Evolutionary conservation across 1,140 invertebrate genomes (phyloP).

Genomic region (Trinorchestia longiramus): DNA sequence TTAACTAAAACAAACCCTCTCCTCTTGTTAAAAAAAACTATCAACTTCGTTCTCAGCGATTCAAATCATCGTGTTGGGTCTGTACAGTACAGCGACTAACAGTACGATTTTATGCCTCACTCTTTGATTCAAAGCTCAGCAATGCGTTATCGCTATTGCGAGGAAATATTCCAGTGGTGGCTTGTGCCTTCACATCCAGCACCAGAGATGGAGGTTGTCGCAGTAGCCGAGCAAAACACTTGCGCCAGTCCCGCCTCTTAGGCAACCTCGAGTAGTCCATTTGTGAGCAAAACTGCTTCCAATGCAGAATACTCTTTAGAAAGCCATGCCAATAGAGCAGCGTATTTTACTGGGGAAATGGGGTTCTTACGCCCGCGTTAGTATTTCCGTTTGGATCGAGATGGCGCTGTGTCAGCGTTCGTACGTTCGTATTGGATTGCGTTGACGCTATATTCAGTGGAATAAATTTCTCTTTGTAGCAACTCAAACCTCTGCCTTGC

Average conservation of each 20-base stretch:
- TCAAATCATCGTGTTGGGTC: neutral
- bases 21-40: neutral
- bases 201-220: neutral
- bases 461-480: constrained; percentile 33
- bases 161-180: neutral
- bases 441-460: neutral
- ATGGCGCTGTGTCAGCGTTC: constrained; percentile 29
- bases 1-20: neutral
- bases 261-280: neutral
- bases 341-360: neutral
- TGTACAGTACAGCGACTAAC: neutral
- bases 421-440: constrained; percentile 11
- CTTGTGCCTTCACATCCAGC: neutral
- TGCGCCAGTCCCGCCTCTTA: neutral
- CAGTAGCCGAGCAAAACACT: neutral
- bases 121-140: neutral
- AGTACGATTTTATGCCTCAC: neutral
- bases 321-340: neutral
- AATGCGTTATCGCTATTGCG: neutral
- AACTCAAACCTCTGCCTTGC: neutral
- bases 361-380: neutral
- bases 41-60: neutral
- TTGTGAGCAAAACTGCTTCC: neutral
- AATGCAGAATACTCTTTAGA: neutral
- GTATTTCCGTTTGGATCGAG: neutral